Evolutionary conservation across 2,888 invertebrate genomes (phyloP), one percentile per base, ranked within the genome.

Genomic region (Nycteola revayana): DNA sequence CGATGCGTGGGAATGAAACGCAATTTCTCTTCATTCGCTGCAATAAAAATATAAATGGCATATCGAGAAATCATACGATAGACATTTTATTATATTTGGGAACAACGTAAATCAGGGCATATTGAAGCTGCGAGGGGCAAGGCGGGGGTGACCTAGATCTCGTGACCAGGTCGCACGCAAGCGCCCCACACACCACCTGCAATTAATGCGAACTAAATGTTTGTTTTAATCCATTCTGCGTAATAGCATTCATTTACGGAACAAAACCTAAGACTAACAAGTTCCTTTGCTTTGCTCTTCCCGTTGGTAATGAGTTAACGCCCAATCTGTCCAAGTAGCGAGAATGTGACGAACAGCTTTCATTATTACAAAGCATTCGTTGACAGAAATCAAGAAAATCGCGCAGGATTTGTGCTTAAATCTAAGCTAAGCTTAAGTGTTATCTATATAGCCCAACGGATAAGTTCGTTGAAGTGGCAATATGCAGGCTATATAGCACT

Each of bases 161-260:
- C 60, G 60, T 78, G 81, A 81, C 83, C 80, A 57, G 80, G 76
- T 71, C 74, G 57, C 63, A 67, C 69, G 68, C 68, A 68, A 58
- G 53, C 62, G 60, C 62, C 61, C 51, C 49, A 55, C 37, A 36
- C 45, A 60, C 56, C 60, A 66, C 63, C 64, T 64, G 53, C 58
- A 60, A 64, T 64, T 62, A 65, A 59, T 47, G 23, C 21, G 17
- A 43, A 57, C 38, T 49, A 35, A 53, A 43, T 42, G 31, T 44
- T 55, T 57, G 38, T 49, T 44, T 39, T 20, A 42, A 49, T 49
- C 10, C 43, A 41, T 41, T 53, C 25, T 18, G 26, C 8, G 21
- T 33, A 24, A 24, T 30, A 35, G 37, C 5, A n/a, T 28, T 11
- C 1, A 20, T 14, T 33, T 11, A 5, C 23, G 22, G 24, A 32